Evolutionary conservation across 2,888 invertebrate genomes (phyloP).

Genomic region (Altica lythri): DNA sequence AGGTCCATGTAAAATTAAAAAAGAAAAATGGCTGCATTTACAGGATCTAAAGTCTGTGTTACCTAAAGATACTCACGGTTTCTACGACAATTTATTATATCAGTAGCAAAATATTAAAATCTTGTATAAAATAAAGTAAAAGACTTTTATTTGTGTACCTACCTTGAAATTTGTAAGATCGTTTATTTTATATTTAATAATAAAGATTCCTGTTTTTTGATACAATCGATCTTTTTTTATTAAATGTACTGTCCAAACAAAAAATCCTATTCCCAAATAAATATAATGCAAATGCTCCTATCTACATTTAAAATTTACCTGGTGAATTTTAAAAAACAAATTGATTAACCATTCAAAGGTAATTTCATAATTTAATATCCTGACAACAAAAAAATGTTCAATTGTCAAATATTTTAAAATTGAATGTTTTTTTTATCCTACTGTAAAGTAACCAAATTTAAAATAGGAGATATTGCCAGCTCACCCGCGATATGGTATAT

Average conservation of each 20-base stretch:
- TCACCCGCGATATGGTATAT: constrained; percentile 6
- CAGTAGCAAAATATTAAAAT: constrained; percentile 4
- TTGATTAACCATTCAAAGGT: constrained; percentile 3
- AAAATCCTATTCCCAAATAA: too few species aligned
- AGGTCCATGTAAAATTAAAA: constrained; percentile 24
- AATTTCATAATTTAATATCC: too few species aligned
- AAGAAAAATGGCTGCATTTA: constrained; percentile 20
- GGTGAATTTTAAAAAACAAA: neutral
- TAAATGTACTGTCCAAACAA: too few species aligned
- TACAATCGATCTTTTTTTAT: neutral
- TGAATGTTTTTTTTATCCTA: constrained; percentile 2
- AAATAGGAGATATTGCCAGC: neutral
- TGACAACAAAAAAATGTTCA: too few species aligned
- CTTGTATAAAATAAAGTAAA: neutral
- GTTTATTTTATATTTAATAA: neutral
- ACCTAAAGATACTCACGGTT: constrained; percentile 21
- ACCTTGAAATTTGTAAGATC: too few species aligned
- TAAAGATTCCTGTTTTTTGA: neutral
- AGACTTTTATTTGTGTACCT: too few species aligned
- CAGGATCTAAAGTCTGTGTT: constrained; percentile 18
- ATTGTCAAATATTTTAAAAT: constrained; percentile 4
- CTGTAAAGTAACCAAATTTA: constrained; percentile 1
- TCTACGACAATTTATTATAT: constrained; percentile 11
- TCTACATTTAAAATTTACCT: neutral
- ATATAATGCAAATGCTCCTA: neutral